Conservation (phyloP, 1,140 invertebrate genomes). For the Oncopeltus fasciatus region DNA sequence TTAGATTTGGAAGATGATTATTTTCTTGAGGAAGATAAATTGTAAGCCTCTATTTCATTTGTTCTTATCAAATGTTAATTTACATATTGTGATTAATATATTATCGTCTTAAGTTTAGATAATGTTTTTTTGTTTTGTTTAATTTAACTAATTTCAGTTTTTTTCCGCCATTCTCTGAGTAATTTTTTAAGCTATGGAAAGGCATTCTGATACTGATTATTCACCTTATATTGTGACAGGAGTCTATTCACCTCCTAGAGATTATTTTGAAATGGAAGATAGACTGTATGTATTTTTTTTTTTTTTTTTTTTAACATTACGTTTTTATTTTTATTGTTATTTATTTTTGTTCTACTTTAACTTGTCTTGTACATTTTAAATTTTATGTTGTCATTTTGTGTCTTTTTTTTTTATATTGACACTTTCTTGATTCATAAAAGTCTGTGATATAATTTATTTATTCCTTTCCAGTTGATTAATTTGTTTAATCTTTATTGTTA, state of each 20-base stretch:
- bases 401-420: too few species aligned
- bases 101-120: not conserved
- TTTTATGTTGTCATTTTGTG: too few species aligned
- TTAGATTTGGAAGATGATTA: slow-evolving; percentile 20
- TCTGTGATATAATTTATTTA: too few species aligned
- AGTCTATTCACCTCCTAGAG: not conserved
- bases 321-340: too few species aligned
- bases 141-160: not conserved
- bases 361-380: too few species aligned
- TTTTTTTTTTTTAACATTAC: not conserved
- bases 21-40: slow-evolving; percentile 19
- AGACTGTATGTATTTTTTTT: slow-evolving; percentile 10
- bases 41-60: too few species aligned
- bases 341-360: too few species aligned
- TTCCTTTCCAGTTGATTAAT: too few species aligned
- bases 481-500: too few species aligned
- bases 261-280: slow-evolving; percentile 2
- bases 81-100: not conserved
- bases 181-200: not conserved
- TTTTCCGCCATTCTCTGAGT: too few species aligned
- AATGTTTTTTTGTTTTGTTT: not conserved
- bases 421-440: too few species aligned
- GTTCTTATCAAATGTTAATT: not conserved
- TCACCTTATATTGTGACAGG: not conserved
- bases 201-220: not conserved